These are phyloP conservation scores for Triplophysa yarkandensis DNA, from an alignment of 2,797 vertebrate genomes.

Conservation along the genomic window DNA sequence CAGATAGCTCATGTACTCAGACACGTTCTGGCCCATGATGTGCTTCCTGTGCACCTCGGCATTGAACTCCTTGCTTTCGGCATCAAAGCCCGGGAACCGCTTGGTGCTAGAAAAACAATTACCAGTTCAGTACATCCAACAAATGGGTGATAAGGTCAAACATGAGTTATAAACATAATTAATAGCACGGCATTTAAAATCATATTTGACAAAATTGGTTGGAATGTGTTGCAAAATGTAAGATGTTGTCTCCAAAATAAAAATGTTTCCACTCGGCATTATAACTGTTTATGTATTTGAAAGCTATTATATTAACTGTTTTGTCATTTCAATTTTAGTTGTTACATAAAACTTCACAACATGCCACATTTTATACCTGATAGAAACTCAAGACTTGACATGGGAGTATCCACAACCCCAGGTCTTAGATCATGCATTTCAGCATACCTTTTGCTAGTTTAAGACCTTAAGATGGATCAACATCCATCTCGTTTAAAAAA, in stretches of 20 bases:
- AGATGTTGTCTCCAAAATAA: not conserved
- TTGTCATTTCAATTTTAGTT: too few species aligned
- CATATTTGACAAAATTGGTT: not conserved
- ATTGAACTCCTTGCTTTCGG: constrained; percentile 96
- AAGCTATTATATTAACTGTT: too few species aligned
- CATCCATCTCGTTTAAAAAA: too few species aligned
- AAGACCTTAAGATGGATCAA: too few species aligned
- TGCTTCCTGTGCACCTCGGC: constrained; percentile 96
- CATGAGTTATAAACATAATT: not conserved
- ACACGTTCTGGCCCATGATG: constrained; percentile 93
- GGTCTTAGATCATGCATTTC: not conserved
- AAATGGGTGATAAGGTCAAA: not conserved
- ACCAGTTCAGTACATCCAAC: not conserved
- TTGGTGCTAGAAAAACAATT: constrained; percentile 81
- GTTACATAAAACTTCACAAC: too few species aligned
- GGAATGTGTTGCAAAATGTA: not conserved
- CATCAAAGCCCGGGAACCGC: constrained; percentile 94
- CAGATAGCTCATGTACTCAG: constrained; percentile 93
- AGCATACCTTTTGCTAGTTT: too few species aligned
- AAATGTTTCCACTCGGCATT: not conserved
- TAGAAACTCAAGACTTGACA: too few species aligned
- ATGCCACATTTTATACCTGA: too few species aligned
- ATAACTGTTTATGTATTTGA: too few species aligned
- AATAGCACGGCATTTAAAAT: not conserved
- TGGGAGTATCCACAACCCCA: too few species aligned